phyloP scores from a whole-genome alignment of 2,113 vertebrate species.

The Dissostichus mawsoni region DNA sequence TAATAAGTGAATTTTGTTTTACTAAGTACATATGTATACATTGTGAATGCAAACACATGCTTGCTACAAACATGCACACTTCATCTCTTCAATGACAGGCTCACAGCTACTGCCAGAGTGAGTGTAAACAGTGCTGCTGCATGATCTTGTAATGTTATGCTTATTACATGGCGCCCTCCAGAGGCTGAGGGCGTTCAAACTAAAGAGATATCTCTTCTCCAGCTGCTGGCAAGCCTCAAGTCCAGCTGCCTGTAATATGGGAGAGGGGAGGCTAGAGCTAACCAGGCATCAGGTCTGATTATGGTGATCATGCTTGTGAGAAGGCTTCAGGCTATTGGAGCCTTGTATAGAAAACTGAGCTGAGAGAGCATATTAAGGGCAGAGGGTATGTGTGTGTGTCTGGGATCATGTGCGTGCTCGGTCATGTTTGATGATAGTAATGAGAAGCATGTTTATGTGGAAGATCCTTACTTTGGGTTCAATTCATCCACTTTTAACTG shows the following conservation, averaged over 20 bases:
- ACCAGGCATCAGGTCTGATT: slow-evolving; percentile 90
- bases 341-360: slow-evolving; percentile 71
- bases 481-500: background rate
- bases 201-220: slow-evolving; percentile 7
- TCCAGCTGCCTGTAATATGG: slow-evolving; percentile 85
- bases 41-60: background rate
- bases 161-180: slow-evolving; percentile 44
- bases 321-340: slow-evolving; percentile 82
- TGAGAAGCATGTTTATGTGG: background rate
- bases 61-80: background rate
- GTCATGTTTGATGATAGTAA: slow-evolving; percentile 25
- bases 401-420: slow-evolving; percentile 12
- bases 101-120: background rate
- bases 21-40: background rate
- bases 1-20: background rate
- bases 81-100: background rate
- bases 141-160: slow-evolving; percentile 16
- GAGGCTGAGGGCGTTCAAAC: slow-evolving; percentile 33
- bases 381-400: slow-evolving; percentile 10
- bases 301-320: slow-evolving; percentile 88
- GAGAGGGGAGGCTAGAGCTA: slow-evolving; percentile 86
- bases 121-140: slow-evolving; percentile 8
- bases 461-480: slow-evolving; percentile 2
- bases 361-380: slow-evolving; percentile 20
- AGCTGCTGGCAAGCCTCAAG: slow-evolving; percentile 74